These are phyloP conservation scores for Peromyscus attwateri DNA, from an alignment of 2,797 vertebrate species.

Conservation along the genomic window DNA sequence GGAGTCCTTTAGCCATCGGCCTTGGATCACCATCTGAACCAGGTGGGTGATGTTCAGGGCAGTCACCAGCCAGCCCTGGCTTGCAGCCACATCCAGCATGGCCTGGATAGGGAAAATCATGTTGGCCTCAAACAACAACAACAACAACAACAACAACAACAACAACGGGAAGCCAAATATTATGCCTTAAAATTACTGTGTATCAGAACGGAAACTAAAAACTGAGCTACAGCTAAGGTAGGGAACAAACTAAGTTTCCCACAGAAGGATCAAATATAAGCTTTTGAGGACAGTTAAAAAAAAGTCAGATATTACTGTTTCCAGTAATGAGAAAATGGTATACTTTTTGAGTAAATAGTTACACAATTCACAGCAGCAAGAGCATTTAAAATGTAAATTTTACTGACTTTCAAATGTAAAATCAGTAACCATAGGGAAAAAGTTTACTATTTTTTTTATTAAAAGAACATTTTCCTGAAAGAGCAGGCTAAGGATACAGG, in stretches of 20 bases:
- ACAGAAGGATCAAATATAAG: not conserved
- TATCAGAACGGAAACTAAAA: conserved; percentile 28
- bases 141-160: not conserved
- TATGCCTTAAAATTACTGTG: not conserved
- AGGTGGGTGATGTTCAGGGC: conserved; percentile 94
- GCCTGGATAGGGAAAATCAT: conserved; percentile 89
- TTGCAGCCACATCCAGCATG: conserved; percentile 96
- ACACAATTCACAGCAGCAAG: conserved; percentile 22
- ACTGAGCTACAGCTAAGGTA: not conserved
- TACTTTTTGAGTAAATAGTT: conserved; percentile 42
- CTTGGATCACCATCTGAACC: conserved; percentile 98
- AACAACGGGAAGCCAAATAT: not conserved
- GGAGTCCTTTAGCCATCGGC: conserved; percentile 95
- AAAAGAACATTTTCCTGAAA: conserved; percentile 37
- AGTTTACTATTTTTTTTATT: not conserved
- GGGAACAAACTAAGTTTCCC: not conserved
- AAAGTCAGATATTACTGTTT: not conserved
- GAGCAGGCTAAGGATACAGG: conserved; percentile 47
- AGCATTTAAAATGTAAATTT: conserved; percentile 27
- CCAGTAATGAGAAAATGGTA: not conserved
- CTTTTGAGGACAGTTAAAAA: not conserved
- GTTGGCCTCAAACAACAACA: not conserved
- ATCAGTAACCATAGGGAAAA: conserved; percentile 24
- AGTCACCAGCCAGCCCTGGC: conserved; percentile 96
- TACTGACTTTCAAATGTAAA: conserved; percentile 60